phyloP scores from a whole-genome alignment of 2,797 vertebrate species.

The Eutrigla gurnardus region DNA sequence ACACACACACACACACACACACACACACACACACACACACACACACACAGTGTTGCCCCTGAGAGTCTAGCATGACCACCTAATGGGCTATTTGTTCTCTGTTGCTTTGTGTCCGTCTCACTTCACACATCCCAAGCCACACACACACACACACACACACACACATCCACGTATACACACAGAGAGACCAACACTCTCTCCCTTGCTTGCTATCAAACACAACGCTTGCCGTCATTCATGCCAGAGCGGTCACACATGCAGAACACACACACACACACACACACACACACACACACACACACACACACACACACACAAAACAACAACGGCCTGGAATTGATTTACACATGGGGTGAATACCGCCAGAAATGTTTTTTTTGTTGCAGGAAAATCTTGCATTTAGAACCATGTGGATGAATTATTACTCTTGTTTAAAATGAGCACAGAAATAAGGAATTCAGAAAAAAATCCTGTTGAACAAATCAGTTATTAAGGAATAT shows the following conservation, averaged over 20 bases:
- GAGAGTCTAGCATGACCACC: conserved; percentile 57
- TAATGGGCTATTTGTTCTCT: conserved; percentile 69
- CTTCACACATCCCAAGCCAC: conserved; percentile 37
- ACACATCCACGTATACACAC: not conserved
- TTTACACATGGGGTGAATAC: conserved; percentile 58
- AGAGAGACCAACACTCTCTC: not conserved
- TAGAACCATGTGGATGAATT: not conserved
- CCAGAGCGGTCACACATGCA: conserved; percentile 26
- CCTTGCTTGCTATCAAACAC: conserved; percentile 10
- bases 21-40: conserved; percentile 24
- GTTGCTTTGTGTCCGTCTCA: conserved; percentile 52
- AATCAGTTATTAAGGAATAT: too few relatives aligned
- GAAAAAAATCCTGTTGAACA: too few relatives aligned
- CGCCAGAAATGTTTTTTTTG: not conserved
- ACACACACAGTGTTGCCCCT: conserved; percentile 26
- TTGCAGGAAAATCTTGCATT: not conserved
- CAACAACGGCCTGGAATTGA: conserved; percentile 41
- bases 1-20: conserved; percentile 41
- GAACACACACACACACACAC: conserved; percentile 1
- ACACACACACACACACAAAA: conserved; percentile 4
- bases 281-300: not conserved
- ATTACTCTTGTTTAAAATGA: too few relatives aligned
- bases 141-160: conserved; percentile 10
- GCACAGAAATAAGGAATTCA: too few relatives aligned
- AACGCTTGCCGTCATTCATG: conserved; percentile 35